phyloP scores from a whole-genome alignment of 2,888 invertebrate species.

The Muscina levida region DNA sequence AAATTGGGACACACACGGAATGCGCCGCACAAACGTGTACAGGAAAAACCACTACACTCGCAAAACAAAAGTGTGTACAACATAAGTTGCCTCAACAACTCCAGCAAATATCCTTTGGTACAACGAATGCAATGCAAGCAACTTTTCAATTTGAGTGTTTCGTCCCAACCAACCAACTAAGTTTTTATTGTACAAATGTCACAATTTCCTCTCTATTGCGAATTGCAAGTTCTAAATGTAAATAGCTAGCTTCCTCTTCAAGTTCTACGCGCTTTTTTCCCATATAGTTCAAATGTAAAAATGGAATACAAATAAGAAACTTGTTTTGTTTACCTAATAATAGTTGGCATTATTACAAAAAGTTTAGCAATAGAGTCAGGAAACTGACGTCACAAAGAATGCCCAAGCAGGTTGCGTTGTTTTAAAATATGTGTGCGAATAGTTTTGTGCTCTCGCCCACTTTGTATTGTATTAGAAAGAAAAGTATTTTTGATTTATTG shows the following conservation, averaged over 20 bases:
- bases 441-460: too few relatives aligned
- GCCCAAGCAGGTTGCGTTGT: too few relatives aligned
- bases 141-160: too few relatives aligned
- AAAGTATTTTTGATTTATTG: slow-evolving; percentile 13
- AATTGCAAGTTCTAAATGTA: background rate
- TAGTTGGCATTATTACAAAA: background rate
- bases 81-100: background rate
- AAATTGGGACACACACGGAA: slow-evolving; percentile 14
- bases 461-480: too few relatives aligned
- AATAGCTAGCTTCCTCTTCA: background rate
- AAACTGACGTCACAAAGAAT: too few relatives aligned
- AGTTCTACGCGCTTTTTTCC: too few relatives aligned
- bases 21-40: slow-evolving; percentile 9
- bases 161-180: too few relatives aligned
- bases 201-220: background rate
- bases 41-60: background rate
- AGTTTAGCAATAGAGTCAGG: background rate
- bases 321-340: slow-evolving; percentile 12
- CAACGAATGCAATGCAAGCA: too few relatives aligned
- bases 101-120: too few relatives aligned
- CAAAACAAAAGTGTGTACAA: background rate
- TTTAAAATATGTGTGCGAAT: too few relatives aligned
- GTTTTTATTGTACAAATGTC: background rate
- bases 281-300: too few relatives aligned
- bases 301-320: background rate